phyloP scores from a whole-genome alignment of 1,140 invertebrate genomes.

The Popillia japonica region DNA sequence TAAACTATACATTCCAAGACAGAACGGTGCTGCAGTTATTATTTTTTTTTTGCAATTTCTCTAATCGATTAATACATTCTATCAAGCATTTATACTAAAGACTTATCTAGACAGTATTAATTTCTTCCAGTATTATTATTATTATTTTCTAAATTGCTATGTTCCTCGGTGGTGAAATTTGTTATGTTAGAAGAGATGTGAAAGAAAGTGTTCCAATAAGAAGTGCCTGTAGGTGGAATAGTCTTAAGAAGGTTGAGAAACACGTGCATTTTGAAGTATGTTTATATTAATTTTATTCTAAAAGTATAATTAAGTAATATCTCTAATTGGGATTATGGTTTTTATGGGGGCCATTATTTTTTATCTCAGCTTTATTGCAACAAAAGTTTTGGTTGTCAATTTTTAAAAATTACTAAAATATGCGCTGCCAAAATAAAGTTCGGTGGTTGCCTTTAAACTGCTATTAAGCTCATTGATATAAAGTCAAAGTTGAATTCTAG shows the following conservation, averaged over 20 bases:
- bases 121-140: slow-evolving; percentile 17
- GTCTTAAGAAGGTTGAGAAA: slow-evolving; percentile 50
- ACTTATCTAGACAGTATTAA: slow-evolving; percentile 7
- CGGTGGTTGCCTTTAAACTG: too few species aligned
- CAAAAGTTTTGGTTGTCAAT: too few species aligned
- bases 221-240: neutral
- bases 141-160: slow-evolving; percentile 41
- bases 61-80: too few species aligned
- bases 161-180: slow-evolving; percentile 57
- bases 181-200: slow-evolving; percentile 36
- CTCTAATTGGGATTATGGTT: too few species aligned
- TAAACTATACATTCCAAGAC: neutral
- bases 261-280: slow-evolving; percentile 57
- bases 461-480: too few species aligned
- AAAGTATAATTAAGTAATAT: slow-evolving; percentile 34
- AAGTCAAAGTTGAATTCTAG: too few species aligned
- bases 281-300: neutral
- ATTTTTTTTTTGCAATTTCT: too few species aligned
- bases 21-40: neutral
- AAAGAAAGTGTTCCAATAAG: neutral
- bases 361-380: too few species aligned
- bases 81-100: too few species aligned
- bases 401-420: too few species aligned
- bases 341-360: too few species aligned
- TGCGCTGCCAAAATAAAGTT: too few species aligned